phyloP scores from a whole-genome alignment of 2,888 invertebrate genomes.

The Nesidiocoris tenuis region DNA sequence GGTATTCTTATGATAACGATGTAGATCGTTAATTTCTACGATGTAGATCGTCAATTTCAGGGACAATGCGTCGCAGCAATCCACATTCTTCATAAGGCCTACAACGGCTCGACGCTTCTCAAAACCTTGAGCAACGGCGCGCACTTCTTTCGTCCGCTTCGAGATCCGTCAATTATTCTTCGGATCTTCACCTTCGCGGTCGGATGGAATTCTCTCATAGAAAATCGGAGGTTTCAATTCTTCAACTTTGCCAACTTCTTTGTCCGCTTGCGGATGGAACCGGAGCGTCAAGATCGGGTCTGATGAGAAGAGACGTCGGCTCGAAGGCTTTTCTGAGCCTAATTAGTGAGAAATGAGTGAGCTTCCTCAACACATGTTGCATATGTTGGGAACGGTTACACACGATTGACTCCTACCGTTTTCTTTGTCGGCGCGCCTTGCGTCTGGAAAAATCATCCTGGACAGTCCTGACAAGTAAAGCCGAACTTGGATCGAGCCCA shows the following conservation, averaged over 20 bases:
- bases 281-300: background rate
- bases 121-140: background rate
- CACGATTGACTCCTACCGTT: slow-evolving; percentile 30
- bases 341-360: slow-evolving; percentile 34
- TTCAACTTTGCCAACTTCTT: background rate
- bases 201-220: background rate
- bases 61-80: no score
- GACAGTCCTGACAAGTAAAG: background rate
- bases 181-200: background rate
- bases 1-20: no score
- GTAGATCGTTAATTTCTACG: no score
- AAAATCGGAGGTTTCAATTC: background rate
- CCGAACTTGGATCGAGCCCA: background rate
- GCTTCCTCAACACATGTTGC: slow-evolving; percentile 36
- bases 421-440: background rate
- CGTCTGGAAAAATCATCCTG: slow-evolving; percentile 20
- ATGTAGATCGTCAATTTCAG: no score
- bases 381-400: slow-evolving; percentile 42
- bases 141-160: background rate
- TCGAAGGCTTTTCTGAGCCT: slow-evolving; percentile 1
- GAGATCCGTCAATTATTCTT: background rate
- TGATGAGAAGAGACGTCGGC: slow-evolving; percentile 3
- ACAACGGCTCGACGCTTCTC: background rate
- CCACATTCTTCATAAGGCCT: background rate
- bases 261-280: background rate